Base-by-base conservation (phyloP, 2,888 invertebrate species). In the Rhamnusium bicolor region DNA sequence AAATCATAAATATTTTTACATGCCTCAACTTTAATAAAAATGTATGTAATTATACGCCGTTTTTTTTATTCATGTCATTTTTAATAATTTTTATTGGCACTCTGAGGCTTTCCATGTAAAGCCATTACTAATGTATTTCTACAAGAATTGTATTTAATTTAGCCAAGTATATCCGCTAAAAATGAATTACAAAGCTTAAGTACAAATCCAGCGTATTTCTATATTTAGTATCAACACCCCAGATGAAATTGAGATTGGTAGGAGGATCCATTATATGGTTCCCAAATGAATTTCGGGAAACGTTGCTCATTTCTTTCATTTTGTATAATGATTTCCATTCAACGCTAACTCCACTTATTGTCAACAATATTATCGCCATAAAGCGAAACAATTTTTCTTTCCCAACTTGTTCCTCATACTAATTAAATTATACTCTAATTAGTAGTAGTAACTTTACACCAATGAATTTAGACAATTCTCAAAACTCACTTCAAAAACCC, bases 361-460 rank as follows among this genome's bases (percentile, higher is more conserved):
- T 24, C 63, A 21, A 27, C n/a, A 5, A 16, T 49, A 63, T 49
- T 16, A 10, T 32, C 32, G 12, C 32, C 10, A 19, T 19, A 40
- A 53, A 53, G n/a, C 32, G 53, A 51, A 51, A 51, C 24, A 6
- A 51, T 65, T 65, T 65, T 29, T 32, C 32, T 8, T 32, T 29
- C 32, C 18, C 7, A 40, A 65, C 49, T 65, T 51, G 24, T 32
- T 65, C 62, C 8, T 27, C 27, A 7, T 16, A 18, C 14, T 65
- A 65, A 65, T 53, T 53, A 51, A 65, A 65, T 65, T 65, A 65
- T 8, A 14, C 14, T 12, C 49, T 27, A 65, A 65, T 65, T 65
- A 53, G 65, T 53, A 29, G 19, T 27, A 40, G 53, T 18, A 40
- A 65, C 24, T 53, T 53, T 16, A 12, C 19, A 14, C 56, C 19